These are phyloP conservation scores for Cerceris rybyensis DNA, from an alignment of 2,888 invertebrate species.

Conservation along the genomic window DNA sequence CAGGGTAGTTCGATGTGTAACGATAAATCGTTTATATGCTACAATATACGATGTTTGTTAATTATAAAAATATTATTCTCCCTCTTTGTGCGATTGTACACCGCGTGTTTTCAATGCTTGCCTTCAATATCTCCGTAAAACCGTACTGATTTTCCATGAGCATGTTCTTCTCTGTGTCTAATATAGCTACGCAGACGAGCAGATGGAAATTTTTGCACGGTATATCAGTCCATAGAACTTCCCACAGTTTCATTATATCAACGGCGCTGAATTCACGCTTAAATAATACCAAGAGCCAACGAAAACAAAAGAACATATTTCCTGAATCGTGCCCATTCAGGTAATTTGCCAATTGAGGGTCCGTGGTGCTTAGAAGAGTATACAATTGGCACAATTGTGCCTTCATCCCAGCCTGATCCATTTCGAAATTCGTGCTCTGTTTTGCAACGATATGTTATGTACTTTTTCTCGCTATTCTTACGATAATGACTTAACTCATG, in stretches of 20 bases:
- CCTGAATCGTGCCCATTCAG: slow-evolving; percentile 93
- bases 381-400: slow-evolving; percentile 93
- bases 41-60: slow-evolving; percentile 56
- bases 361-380: slow-evolving; percentile 90
- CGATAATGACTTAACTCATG: background rate
- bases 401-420: slow-evolving; percentile 98
- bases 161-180: slow-evolving; percentile 93
- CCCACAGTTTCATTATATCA: slow-evolving; percentile 96
- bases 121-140: slow-evolving; percentile 97
- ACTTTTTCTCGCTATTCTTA: background rate
- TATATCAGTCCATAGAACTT: slow-evolving; percentile 96
- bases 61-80: background rate
- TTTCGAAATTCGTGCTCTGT: slow-evolving; percentile 95
- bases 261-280: slow-evolving; percentile 95
- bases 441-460: slow-evolving; percentile 43
- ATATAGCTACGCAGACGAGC: slow-evolving; percentile 95
- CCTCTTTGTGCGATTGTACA: background rate
- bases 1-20: slow-evolving; percentile 92
- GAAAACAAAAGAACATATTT: slow-evolving; percentile 99
- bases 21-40: slow-evolving; percentile 98
- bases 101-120: slow-evolving; percentile 77
- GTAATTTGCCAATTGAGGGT: slow-evolving; percentile 93
- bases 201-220: slow-evolving; percentile 98
- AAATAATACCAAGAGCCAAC: slow-evolving; percentile 98
- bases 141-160: slow-evolving; percentile 97